Percentiles rank a stretch among this genome's conserved stretches.
These are phyloP conservation scores for Trogon surrucura DNA, from an alignment of 2,113 vertebrate species.

Conservation along the genomic window DNA sequence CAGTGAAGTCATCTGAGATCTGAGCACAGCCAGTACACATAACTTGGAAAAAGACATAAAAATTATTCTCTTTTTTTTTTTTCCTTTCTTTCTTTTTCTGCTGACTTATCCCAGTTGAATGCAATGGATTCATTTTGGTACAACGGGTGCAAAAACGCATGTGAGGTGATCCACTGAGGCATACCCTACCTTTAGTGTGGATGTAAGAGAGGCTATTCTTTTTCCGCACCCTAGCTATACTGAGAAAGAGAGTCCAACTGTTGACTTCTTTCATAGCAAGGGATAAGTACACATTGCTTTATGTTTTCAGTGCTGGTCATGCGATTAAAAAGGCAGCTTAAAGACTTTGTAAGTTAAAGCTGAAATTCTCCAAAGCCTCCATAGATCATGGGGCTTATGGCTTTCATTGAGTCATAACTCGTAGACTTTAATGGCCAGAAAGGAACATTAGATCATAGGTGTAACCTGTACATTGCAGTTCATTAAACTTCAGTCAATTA, in stretches of 20 bases:
- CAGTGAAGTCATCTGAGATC: background rate
- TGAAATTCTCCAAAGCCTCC: conserved; percentile 22
- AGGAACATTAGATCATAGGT: background rate
- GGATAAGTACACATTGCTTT: background rate
- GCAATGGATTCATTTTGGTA: background rate
- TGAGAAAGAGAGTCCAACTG: conserved; percentile 9
- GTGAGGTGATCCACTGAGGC: background rate
- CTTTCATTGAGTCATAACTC: background rate
- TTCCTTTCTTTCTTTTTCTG: background rate
- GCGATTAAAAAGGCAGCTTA: background rate
- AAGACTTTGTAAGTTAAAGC: background rate
- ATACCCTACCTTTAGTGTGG: background rate
- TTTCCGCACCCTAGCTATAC: background rate
- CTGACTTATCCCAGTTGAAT: background rate
- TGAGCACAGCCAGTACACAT: background rate
- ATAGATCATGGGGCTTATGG: background rate
- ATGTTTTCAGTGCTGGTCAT: background rate
- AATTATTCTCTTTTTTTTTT: background rate
- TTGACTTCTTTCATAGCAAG: background rate
- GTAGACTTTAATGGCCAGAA: background rate
- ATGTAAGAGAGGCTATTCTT: background rate
- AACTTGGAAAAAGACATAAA: background rate
- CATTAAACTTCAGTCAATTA: background rate
- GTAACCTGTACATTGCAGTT: background rate
- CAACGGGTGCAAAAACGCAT: background rate